Evolutionary conservation across 1,140 invertebrate species (phyloP).

Genomic region (Hermetia illucens): DNA sequence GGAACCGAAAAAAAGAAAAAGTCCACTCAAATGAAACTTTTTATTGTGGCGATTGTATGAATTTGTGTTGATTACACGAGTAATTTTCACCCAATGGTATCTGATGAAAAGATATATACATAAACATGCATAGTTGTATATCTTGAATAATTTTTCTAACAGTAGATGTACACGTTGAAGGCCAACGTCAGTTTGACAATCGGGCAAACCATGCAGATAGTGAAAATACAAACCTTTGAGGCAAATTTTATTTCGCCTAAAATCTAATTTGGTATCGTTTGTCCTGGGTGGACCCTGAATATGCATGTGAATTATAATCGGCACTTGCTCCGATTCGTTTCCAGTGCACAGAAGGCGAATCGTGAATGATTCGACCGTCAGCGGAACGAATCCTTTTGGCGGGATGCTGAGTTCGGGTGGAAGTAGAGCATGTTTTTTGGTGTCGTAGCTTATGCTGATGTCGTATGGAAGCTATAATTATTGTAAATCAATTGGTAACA

Average conservation of each 20-base stretch:
- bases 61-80: too few relatives aligned
- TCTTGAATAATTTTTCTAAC: not conserved
- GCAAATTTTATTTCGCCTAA: slow-evolving; percentile 78
- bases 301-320: slow-evolving; percentile 70
- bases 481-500: slow-evolving; percentile 19
- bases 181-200: too few relatives aligned
- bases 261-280: slow-evolving; percentile 60
- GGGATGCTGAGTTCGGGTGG: slow-evolving; percentile 69
- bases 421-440: slow-evolving; percentile 45
- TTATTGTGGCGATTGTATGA: too few relatives aligned
- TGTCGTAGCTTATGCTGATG: slow-evolving; percentile 63
- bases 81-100: too few relatives aligned
- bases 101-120: too few relatives aligned
- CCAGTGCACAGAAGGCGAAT: slow-evolving; percentile 67
- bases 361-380: slow-evolving; percentile 58
- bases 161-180: too few relatives aligned
- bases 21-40: not conserved
- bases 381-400: slow-evolving; percentile 56
- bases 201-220: too few relatives aligned
- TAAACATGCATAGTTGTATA: not conserved
- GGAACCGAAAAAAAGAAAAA: slow-evolving; percentile 1
- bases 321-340: slow-evolving; percentile 42
- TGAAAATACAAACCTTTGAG: slow-evolving; percentile 48
- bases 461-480: slow-evolving; percentile 54
- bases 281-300: slow-evolving; percentile 37